These are phyloP conservation scores for Chondrosia reniformis DNA, from an alignment of 37 sponge, comb jelly and placozoan genomes.

Conservation along the genomic window DNA sequence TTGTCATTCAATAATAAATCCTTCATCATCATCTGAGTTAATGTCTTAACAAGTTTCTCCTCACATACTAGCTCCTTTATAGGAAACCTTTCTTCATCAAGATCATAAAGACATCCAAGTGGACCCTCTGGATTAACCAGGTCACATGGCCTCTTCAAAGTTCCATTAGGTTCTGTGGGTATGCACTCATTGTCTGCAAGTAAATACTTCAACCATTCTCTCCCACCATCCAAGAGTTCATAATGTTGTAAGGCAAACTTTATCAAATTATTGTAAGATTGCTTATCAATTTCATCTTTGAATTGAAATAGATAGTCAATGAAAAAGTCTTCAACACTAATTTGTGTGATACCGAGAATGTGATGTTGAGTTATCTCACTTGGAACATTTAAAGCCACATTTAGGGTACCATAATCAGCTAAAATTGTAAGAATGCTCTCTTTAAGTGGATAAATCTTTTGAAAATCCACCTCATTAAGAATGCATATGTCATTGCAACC, in stretches of 20 bases:
- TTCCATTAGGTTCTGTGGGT: conserved; percentile 6
- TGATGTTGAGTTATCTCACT: not conserved
- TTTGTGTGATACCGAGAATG: not conserved
- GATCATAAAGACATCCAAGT: conserved; percentile 27
- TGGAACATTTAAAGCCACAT: conserved; percentile 4
- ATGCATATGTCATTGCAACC: not conserved
- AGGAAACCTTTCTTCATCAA: conserved; percentile 52
- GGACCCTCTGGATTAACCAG: conserved; percentile 25
- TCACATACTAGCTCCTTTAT: not conserved
- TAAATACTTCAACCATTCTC: conserved; percentile 20
- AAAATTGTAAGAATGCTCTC: not conserved
- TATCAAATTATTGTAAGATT: conserved; percentile 22
- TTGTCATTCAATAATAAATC: conserved; percentile 8
- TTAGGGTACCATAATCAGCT: not conserved
- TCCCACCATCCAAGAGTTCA: not conserved
- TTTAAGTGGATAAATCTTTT: not conserved
- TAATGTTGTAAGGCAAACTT: conserved; percentile 22
- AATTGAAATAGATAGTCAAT: no score
- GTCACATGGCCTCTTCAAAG: not conserved
- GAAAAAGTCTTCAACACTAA: no score
- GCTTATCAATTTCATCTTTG: no score
- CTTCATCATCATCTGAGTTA: conserved; percentile 34
- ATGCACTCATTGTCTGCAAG: conserved; percentile 24
- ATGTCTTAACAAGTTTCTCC: not conserved
- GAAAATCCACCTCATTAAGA: not conserved